Evolutionary conservation across 2,888 invertebrate genomes (phyloP).

Genomic region (Mythimna vitellina): DNA sequence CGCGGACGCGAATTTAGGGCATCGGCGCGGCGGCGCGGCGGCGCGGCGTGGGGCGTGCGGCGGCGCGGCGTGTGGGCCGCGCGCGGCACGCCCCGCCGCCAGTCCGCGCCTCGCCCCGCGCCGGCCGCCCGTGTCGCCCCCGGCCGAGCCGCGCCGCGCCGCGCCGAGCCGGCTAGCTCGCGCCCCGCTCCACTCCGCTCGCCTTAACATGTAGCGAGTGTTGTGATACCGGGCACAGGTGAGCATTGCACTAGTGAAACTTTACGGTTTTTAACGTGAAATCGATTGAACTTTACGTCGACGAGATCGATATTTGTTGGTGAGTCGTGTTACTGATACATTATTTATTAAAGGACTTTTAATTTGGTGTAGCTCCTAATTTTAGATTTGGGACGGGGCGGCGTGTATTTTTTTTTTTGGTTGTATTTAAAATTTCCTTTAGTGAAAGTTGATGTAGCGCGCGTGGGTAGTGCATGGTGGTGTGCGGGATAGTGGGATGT

Average conservation of each 20-base stretch:
- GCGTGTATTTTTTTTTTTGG: slow-evolving; percentile 28
- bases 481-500: slow-evolving; percentile 45
- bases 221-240: slow-evolving; percentile 79
- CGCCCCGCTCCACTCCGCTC: slow-evolving; percentile 63
- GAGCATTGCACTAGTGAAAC: slow-evolving; percentile 77
- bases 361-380: slow-evolving; percentile 72
- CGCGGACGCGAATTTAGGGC: slow-evolving; percentile 89
- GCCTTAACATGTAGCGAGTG: slow-evolving; percentile 75
- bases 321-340: slow-evolving; percentile 76
- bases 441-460: slow-evolving; percentile 56
- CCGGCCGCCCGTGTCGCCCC: slow-evolving; percentile 75
- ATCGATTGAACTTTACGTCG: slow-evolving; percentile 78
- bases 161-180: slow-evolving; percentile 60
- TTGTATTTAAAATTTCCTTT: slow-evolving; percentile 23
- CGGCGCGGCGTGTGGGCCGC: slow-evolving; percentile 74
- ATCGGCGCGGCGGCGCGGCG: slow-evolving; percentile 80
- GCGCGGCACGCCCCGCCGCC: slow-evolving; percentile 68
- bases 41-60: slow-evolving; percentile 66
- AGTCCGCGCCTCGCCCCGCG: slow-evolving; percentile 82
- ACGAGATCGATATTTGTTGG: slow-evolving; percentile 81
- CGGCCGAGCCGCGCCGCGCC: slow-evolving; percentile 63
- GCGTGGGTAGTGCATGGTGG: slow-evolving; percentile 46
- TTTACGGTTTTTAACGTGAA: slow-evolving; percentile 78
- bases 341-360: slow-evolving; percentile 76
- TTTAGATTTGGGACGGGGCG: slow-evolving; percentile 69